Evolutionary conservation across 2,797 vertebrate genomes (phyloP).

Genomic region (Urophycis tenuis): DNA sequence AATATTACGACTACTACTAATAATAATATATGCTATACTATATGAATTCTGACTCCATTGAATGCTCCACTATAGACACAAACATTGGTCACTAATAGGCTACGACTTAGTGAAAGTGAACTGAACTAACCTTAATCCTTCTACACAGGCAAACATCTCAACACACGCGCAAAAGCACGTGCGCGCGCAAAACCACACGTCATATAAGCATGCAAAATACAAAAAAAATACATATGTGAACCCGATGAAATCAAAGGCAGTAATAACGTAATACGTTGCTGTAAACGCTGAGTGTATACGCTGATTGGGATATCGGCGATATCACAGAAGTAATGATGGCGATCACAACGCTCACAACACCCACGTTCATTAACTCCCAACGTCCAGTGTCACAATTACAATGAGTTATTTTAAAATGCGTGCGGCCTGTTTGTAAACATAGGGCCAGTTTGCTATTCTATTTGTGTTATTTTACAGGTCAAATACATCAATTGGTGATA

Average conservation of each 20-base stretch:
- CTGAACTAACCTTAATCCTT: neutral
- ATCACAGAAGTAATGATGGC: too few relatives aligned
- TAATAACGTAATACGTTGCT: too few relatives aligned
- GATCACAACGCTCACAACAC: too few relatives aligned
- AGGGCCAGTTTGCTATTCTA: too few relatives aligned
- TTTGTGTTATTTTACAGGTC: neutral
- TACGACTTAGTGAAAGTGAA: neutral
- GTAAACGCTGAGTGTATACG: too few relatives aligned
- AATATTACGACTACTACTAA: neutral
- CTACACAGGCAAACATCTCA: neutral
- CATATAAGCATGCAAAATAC: neutral
- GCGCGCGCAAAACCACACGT: conserved; percentile 13
- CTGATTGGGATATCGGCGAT: too few relatives aligned
- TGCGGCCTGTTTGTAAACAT: too few relatives aligned
- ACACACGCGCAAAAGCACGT: neutral
- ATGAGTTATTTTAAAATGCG: neutral
- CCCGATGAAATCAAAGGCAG: neutral
- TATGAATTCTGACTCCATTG: neutral
- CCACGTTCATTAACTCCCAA: too few relatives aligned
- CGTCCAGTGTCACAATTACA: too few relatives aligned
- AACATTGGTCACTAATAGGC: too few relatives aligned
- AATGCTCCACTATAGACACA: neutral
- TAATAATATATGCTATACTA: neutral
- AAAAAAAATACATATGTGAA: neutral
- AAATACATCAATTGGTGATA: neutral